phyloP scores from a whole-genome alignment of 1,140 invertebrate species.

The Drosophila navojoa region DNA sequence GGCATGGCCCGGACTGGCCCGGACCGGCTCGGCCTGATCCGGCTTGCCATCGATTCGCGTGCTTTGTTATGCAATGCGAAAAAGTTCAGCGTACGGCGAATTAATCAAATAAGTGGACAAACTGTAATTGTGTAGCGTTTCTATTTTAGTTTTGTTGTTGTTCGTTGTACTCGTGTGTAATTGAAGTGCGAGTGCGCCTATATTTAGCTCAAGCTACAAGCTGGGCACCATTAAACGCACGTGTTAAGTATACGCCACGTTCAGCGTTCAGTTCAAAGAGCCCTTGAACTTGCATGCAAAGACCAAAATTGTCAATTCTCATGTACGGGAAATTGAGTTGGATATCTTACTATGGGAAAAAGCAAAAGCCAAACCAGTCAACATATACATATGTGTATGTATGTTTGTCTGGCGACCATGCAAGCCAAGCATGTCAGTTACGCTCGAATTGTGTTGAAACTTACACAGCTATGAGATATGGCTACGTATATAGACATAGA shows the following conservation, averaged over 20 bases:
- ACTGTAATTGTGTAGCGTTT: constrained; percentile 20
- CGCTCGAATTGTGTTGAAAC: constrained; percentile 61
- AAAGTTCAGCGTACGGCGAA: constrained; percentile 35
- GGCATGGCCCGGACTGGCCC: not conserved
- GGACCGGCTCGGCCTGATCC: not conserved
- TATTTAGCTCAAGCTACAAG: constrained; percentile 28
- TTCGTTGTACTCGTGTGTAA: not conserved
- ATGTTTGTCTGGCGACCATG: constrained; percentile 31
- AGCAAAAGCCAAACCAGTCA: constrained; percentile 48
- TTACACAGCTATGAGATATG: constrained; percentile 20
- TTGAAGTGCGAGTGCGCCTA: constrained; percentile 28
- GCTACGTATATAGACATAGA: constrained; percentile 8
- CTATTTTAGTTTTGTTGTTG: not conserved
- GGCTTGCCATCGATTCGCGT: constrained; percentile 57
- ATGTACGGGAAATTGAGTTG: constrained; percentile 40
- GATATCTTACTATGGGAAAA: constrained; percentile 36
- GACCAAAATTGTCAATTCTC: constrained; percentile 51
- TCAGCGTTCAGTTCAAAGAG: constrained; percentile 40
- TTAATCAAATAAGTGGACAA: constrained; percentile 45
- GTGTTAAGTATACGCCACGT: constrained; percentile 67
- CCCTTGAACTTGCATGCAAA: constrained; percentile 62
- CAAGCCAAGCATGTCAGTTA: constrained; percentile 64
- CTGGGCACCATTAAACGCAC: constrained; percentile 22
- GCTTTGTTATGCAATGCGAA: constrained; percentile 59
- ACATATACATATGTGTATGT: constrained; percentile 21